Conservation (phyloP, 2,888 invertebrate species). For the Notodonta ziczac region DNA sequence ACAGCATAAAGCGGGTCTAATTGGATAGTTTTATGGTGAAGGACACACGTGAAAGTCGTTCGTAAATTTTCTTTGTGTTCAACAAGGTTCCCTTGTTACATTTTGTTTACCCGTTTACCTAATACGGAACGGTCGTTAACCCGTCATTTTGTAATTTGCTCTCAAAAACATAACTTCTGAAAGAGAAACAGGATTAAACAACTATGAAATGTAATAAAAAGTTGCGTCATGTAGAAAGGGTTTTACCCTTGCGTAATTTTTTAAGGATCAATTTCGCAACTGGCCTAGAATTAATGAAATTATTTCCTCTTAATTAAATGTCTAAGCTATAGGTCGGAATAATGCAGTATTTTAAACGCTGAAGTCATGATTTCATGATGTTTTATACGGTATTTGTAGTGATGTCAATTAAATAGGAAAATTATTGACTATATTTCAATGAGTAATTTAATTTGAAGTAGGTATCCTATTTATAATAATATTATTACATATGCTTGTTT, state of each 20-base stretch:
- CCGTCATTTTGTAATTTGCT: constrained; percentile 35
- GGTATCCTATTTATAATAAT: too few relatives aligned
- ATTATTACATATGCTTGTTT: too few relatives aligned
- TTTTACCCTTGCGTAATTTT: constrained; percentile 60
- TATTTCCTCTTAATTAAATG: constrained; percentile 33
- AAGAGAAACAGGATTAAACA: constrained; percentile 41
- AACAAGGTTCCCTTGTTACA: not conserved
- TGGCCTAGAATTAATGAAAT: constrained; percentile 37
- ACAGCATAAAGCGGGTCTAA: too few relatives aligned
- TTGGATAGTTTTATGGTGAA: not conserved
- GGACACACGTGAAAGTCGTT: not conserved
- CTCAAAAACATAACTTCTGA: constrained; percentile 34
- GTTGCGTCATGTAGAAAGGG: constrained; percentile 72
- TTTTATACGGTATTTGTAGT: too few relatives aligned
- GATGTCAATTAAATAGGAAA: too few relatives aligned
- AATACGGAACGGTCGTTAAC: constrained; percentile 23
- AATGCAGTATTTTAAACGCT: too few relatives aligned
- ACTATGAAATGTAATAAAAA: constrained; percentile 58
- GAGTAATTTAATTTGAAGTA: too few relatives aligned
- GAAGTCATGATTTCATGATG: too few relatives aligned
- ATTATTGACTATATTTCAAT: too few relatives aligned
- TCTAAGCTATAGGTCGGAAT: constrained; percentile 5
- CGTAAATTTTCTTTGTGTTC: not conserved
- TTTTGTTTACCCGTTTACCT: constrained; percentile 7
- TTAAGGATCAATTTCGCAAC: constrained; percentile 32